These are phyloP conservation scores for Drosophila putrida DNA, from an alignment of 2,888 invertebrate genomes.

Conservation along the genomic window DNA sequence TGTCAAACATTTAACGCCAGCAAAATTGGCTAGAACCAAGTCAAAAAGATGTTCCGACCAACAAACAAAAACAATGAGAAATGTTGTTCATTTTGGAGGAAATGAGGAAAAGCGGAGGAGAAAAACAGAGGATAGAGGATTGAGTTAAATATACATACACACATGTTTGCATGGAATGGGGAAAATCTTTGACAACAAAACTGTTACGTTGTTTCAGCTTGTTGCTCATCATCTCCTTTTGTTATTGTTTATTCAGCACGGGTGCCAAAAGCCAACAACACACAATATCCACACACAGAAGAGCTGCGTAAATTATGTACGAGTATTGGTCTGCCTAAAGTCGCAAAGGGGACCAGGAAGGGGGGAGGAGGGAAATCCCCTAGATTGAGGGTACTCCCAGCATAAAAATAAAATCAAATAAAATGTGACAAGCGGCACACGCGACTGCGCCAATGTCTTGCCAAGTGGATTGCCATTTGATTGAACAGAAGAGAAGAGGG, in stretches of 20 bases:
- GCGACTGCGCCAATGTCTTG: conserved; percentile 53
- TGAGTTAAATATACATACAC: neutral
- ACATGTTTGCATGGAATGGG: conserved; percentile 18
- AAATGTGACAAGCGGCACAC: conserved; percentile 53
- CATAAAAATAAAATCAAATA: conserved; percentile 64
- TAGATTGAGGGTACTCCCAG: conserved; percentile 6
- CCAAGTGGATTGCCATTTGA: conserved; percentile 46
- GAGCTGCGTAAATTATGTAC: conserved; percentile 44
- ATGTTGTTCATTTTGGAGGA: conserved; percentile 10
- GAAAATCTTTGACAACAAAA: conserved; percentile 48
- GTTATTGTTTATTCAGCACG: conserved; percentile 58
- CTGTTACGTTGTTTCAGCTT: conserved; percentile 47
- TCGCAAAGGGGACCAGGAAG: too few relatives aligned
- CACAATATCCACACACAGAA: conserved; percentile 17
- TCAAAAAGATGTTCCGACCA: conserved; percentile 29
- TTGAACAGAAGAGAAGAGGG: conserved; percentile 5
- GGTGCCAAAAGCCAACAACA: conserved; percentile 52
- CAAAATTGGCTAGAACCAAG: conserved; percentile 47
- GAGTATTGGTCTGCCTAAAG: conserved; percentile 17
- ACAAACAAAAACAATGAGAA: conserved; percentile 51
- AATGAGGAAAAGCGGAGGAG: neutral
- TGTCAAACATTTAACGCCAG: conserved; percentile 64
- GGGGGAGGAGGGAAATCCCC: conserved; percentile 1
- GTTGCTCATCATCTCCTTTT: conserved; percentile 35
- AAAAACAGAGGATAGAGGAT: too few relatives aligned